A percentile compares a stretch with the other conserved stretches of the same genome.
Evolutionary conservation across 2,113 vertebrate genomes (phyloP).

Genomic region (Morone saxatilis): DNA sequence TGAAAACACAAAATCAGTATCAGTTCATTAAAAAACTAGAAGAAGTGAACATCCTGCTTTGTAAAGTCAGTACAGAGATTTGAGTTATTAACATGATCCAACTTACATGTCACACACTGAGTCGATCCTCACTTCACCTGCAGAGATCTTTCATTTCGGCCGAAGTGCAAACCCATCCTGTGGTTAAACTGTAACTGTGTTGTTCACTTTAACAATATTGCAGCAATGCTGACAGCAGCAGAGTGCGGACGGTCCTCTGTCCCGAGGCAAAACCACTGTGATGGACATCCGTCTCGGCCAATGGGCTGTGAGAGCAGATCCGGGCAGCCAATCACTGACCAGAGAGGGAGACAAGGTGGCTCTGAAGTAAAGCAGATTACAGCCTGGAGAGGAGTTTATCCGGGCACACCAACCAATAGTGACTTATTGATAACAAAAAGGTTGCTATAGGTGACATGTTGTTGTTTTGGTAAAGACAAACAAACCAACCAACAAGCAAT

Average conservation of each 20-base stretch:
- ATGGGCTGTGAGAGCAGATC: constrained; percentile 31
- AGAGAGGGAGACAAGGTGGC: constrained; percentile 20
- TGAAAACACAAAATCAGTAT: neutral
- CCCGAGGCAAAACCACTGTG: constrained; percentile 30
- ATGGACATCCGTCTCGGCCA: constrained; percentile 63
- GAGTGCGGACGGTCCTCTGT: constrained; percentile 34
- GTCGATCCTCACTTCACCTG: constrained; percentile 18
- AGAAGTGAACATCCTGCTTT: neutral
- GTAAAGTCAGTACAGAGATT: constrained; percentile 6
- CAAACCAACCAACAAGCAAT: neutral
- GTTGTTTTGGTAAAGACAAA: neutral
- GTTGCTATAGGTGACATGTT: neutral
- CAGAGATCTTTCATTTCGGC: constrained; percentile 4
- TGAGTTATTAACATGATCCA: neutral
- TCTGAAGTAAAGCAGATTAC: constrained; percentile 74
- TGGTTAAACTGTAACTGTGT: neutral
- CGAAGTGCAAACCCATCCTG: neutral
- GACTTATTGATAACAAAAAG: neutral
- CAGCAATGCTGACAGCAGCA: constrained; percentile 54
- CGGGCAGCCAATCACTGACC: constrained; percentile 43
- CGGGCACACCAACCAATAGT: neutral
- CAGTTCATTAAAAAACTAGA: neutral
- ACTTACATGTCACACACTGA: constrained; percentile 51
- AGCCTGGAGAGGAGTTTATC: constrained; percentile 3
- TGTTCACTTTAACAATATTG: neutral